Percentiles rank a stretch among this genome's conserved stretches.
Evolutionary conservation across 2,113 vertebrate genomes (phyloP).

Genomic region (Pipa parva): DNA sequence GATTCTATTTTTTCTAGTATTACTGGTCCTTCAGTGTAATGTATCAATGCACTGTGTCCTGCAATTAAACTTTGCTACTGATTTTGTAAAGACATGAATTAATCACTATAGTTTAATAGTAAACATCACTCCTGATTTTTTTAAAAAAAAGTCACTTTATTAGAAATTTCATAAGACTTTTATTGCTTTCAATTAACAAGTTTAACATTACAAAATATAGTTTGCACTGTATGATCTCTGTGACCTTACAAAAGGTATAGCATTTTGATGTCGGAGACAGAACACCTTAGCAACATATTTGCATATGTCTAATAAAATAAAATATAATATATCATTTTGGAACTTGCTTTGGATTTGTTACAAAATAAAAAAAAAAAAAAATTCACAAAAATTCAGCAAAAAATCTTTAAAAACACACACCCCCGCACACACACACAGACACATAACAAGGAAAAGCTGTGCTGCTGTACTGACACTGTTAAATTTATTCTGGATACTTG

Average conservation of each 20-base stretch:
- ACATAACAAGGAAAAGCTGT: conserved; percentile 59
- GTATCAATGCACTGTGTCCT: too few relatives aligned
- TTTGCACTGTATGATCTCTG: conserved; percentile 57
- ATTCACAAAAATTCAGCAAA: conserved; percentile 22
- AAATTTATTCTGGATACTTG: conserved; percentile 55
- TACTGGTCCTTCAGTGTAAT: too few relatives aligned
- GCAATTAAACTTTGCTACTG: too few relatives aligned
- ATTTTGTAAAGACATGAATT: too few relatives aligned
- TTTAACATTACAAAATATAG: conserved; percentile 70
- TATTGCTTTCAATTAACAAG: conserved; percentile 81
- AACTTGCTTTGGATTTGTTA: conserved; percentile 57
- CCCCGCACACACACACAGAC: conserved; percentile 53
- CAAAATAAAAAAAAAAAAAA: conserved; percentile 57
- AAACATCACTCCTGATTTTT: too few relatives aligned
- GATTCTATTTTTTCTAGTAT: too few relatives aligned
- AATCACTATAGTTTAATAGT: too few relatives aligned
- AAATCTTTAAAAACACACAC: conserved; percentile 36
- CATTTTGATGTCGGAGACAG: conserved; percentile 57
- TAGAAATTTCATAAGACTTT: conserved; percentile 60
- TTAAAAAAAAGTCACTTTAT: background rate
- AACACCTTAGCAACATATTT: conserved; percentile 24
- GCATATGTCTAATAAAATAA: conserved; percentile 44
- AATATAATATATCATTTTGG: conserved; percentile 50
- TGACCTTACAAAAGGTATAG: conserved; percentile 61
- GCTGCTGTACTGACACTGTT: conserved; percentile 50